These are phyloP conservation scores for Urechis unicinctus DNA, from an alignment of 2,888 invertebrate genomes.

Conservation along the genomic window DNA sequence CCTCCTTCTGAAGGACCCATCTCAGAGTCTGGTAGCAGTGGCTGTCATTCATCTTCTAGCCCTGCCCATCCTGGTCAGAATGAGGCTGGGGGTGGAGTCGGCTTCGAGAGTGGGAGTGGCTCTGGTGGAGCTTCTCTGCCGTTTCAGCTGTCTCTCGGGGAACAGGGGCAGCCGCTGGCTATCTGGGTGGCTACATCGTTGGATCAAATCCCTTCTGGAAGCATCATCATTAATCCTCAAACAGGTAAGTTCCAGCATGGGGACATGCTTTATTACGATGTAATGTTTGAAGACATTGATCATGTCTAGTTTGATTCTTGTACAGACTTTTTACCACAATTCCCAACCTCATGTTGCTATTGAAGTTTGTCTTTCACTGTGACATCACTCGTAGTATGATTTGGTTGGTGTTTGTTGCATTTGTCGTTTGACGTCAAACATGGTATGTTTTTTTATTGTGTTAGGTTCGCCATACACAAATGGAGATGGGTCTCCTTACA, in stretches of 20 bases:
- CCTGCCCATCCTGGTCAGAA: slow-evolving; percentile 18
- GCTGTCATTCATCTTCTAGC: slow-evolving; percentile 28
- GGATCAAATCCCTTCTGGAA: slow-evolving; percentile 77
- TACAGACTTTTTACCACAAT: too few species aligned
- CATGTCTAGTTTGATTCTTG: neutral
- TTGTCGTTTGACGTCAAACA: slow-evolving; percentile 2
- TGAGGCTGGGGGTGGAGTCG: neutral
- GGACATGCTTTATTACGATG: too few species aligned
- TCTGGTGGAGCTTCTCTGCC: slow-evolving; percentile 1
- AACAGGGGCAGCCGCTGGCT: slow-evolving; percentile 17
- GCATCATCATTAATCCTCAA: slow-evolving; percentile 77
- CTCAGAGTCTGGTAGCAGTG: slow-evolving; percentile 25
- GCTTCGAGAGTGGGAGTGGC: neutral
- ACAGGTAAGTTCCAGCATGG: too few species aligned
- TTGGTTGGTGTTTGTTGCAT: neutral
- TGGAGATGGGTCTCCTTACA: slow-evolving; percentile 69
- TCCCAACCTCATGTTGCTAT: too few species aligned
- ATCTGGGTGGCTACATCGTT: slow-evolving; percentile 80
- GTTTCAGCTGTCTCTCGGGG: slow-evolving; percentile 15
- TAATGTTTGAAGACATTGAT: neutral
- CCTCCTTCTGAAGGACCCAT: slow-evolving; percentile 24
- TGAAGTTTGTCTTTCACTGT: too few species aligned
- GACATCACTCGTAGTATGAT: too few species aligned
- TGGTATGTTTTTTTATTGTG: slow-evolving; percentile 5
- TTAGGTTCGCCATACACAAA: slow-evolving; percentile 67